These are phyloP conservation scores for Syrista parreyssii DNA, from an alignment of 2,888 invertebrate genomes.

Conservation along the genomic window DNA sequence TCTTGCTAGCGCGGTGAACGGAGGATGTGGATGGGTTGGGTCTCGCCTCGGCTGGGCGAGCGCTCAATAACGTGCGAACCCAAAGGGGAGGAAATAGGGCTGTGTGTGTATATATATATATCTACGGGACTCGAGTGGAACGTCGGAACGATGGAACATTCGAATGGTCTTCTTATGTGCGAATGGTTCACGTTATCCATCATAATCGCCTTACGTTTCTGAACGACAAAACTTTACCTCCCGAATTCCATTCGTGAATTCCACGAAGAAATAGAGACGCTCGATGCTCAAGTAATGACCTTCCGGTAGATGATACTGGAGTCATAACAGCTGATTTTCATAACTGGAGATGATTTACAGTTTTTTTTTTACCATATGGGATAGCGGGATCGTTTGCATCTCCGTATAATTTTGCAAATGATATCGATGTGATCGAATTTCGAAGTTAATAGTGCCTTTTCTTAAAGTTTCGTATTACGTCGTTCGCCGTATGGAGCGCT, in stretches of 20 bases:
- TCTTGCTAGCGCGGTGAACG: slow-evolving; percentile 49
- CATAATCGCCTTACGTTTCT: slow-evolving; percentile 53
- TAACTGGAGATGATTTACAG: neutral
- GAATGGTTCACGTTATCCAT: slow-evolving; percentile 45
- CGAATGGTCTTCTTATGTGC: slow-evolving; percentile 38
- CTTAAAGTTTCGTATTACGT: neutral
- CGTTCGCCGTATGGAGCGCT: neutral
- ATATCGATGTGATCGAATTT: neutral
- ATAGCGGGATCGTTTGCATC: neutral
- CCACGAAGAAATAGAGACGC: neutral
- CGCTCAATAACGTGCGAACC: slow-evolving; percentile 75
- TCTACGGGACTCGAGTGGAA: slow-evolving; percentile 51
- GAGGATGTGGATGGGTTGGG: slow-evolving; percentile 68
- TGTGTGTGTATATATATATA: slow-evolving; percentile 18
- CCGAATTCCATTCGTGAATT: slow-evolving; percentile 32
- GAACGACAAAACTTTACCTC: slow-evolving; percentile 44
- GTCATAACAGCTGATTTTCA: neutral
- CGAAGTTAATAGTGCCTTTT: neutral
- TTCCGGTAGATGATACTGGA: neutral
- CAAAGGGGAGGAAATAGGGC: slow-evolving; percentile 67
- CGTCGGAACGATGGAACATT: slow-evolving; percentile 43
- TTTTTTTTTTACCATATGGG: neutral
- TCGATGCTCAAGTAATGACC: neutral
- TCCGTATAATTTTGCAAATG: neutral
- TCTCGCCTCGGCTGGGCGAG: slow-evolving; percentile 72